A percentile compares a stretch with the other conserved stretches of the same genome.
phyloP scores from a whole-genome alignment of 2,797 vertebrate species.

The Cirrhinus mrigala region DNA sequence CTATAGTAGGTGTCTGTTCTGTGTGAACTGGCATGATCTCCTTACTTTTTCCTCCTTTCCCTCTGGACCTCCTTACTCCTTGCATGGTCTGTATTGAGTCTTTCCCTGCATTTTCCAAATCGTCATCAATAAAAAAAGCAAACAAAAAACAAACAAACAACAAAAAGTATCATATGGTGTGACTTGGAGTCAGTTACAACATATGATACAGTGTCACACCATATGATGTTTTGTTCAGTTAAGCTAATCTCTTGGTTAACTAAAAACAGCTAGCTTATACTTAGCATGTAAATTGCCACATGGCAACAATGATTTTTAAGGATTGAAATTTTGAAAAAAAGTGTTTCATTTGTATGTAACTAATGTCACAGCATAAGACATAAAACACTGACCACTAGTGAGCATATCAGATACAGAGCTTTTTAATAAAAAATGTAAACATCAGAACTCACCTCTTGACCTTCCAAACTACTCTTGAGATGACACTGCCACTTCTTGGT shows the following conservation, averaged over 20 bases:
- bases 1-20: neutral
- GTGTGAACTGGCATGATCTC: neutral
- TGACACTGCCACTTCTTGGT: neutral
- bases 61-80: neutral
- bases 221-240: neutral
- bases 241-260: neutral
- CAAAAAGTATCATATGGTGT: no score
- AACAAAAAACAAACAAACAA: no score
- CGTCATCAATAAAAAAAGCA: no score
- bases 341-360: neutral
- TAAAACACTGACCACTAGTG: neutral
- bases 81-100: no score
- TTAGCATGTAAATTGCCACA: neutral
- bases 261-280: neutral
- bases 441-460: neutral
- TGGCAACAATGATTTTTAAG: neutral
- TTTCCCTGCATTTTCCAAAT: no score
- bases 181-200: no score
- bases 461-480: neutral
- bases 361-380: neutral
- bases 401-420: neutral
- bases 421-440: neutral
- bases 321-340: neutral
- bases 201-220: neutral
- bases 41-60: neutral